phyloP scores from a whole-genome alignment of 2,888 invertebrate genomes.

The Pandemis heparana region DNA sequence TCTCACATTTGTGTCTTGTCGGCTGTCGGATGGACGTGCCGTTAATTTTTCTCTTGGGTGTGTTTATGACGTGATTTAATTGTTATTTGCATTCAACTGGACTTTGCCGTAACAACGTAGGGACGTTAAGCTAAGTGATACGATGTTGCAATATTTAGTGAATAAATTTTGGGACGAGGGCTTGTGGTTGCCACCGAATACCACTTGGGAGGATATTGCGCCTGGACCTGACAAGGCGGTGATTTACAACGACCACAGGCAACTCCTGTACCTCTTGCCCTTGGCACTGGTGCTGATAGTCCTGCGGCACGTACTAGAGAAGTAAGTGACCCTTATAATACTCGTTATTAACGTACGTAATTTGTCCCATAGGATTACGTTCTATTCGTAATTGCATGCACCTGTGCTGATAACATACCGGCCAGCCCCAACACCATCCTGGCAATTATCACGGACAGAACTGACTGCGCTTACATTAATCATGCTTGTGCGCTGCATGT shows the following conservation, averaged over 20 bases:
- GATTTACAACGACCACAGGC: slow-evolving; percentile 91
- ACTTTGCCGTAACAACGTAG: slow-evolving; percentile 31
- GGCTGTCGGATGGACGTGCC: slow-evolving; percentile 49
- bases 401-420: slow-evolving; percentile 15
- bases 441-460: no score
- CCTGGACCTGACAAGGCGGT: slow-evolving; percentile 90
- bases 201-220: slow-evolving; percentile 94
- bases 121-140: slow-evolving; percentile 39
- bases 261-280: slow-evolving; percentile 92
- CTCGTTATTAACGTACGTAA: background rate
- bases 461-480: no score
- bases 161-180: slow-evolving; percentile 92
- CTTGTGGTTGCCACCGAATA: slow-evolving; percentile 97
- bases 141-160: slow-evolving; percentile 79
- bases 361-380: slow-evolving; percentile 6
- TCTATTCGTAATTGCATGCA: slow-evolving; percentile 26
- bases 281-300: slow-evolving; percentile 92
- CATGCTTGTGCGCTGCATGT: no score
- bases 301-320: slow-evolving; percentile 92
- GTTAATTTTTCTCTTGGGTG: slow-evolving; percentile 54
- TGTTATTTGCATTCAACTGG: slow-evolving; percentile 47
- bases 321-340: slow-evolving; percentile 85
- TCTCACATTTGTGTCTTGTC: slow-evolving; percentile 49
- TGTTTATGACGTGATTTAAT: slow-evolving; percentile 61
- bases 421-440: no score